phyloP scores from a whole-genome alignment of 1,140 invertebrate species.

The Belonocnema kinseyi region DNA sequence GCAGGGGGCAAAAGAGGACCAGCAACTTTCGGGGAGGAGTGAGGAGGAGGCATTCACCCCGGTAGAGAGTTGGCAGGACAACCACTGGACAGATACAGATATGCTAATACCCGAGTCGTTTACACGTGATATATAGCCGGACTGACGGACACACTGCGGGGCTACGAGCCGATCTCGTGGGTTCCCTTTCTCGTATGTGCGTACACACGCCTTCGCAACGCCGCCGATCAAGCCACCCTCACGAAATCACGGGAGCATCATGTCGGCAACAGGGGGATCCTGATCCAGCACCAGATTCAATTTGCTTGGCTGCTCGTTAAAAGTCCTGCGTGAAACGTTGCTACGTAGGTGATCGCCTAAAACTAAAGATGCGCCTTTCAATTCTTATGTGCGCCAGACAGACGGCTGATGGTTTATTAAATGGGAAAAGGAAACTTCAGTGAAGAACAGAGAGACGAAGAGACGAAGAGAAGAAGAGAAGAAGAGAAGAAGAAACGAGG shows the following conservation, averaged over 20 bases:
- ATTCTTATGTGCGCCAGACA: neutral
- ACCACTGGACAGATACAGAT: constrained; percentile 65
- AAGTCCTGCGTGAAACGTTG: constrained; percentile 23
- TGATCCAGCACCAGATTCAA: constrained; percentile 40
- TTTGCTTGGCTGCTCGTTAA: constrained; percentile 39
- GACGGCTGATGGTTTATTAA: constrained; percentile 10
- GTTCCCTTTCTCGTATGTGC: constrained; percentile 33
- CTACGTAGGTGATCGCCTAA: constrained; percentile 29
- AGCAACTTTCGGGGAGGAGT: constrained; percentile 20
- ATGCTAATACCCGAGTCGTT: constrained; percentile 68
- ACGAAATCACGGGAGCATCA: constrained; percentile 50
- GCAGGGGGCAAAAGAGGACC: constrained; percentile 33
- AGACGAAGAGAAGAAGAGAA: neutral
- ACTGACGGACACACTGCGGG: constrained; percentile 59
- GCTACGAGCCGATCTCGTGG: constrained; percentile 37
- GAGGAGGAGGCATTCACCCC: constrained; percentile 20
- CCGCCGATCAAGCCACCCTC: constrained; percentile 38
- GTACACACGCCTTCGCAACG: constrained; percentile 32
- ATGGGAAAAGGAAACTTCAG: constrained; percentile 17
- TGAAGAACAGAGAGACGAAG: neutral
- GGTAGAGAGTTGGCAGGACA: constrained; percentile 48
- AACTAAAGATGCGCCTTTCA: constrained; percentile 20
- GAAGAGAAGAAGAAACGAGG: neutral
- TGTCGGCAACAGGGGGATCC: constrained; percentile 25
- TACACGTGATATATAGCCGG: constrained; percentile 67